phyloP scores from a whole-genome alignment of 1,140 invertebrate genomes.

The Drosophila sucinea region DNA sequence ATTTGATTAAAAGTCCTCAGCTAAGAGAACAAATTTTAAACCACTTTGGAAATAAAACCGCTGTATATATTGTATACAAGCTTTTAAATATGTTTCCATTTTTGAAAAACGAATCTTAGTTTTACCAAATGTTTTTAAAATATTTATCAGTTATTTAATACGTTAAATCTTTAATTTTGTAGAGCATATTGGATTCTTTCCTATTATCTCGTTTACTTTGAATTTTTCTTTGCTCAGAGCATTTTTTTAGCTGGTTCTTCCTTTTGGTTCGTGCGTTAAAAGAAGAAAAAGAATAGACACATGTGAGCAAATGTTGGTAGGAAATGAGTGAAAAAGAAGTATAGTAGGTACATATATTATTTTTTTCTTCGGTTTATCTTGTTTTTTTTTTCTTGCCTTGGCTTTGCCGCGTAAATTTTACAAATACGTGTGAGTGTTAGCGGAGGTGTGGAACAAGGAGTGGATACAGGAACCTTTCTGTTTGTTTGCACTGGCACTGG shows the following conservation, averaged over 20 bases:
- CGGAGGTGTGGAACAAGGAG: conserved; percentile 6
- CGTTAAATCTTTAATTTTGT: not conserved
- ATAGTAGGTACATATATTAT: conserved; percentile 52
- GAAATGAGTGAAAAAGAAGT: conserved; percentile 55
- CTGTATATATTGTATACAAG: too few species aligned
- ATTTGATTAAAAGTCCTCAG: too few species aligned
- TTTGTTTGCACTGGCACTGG: conserved; percentile 40
- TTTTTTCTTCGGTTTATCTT: conserved; percentile 29
- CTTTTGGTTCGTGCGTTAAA: conserved; percentile 35
- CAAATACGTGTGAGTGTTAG: conserved; percentile 63
- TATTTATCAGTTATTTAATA: not conserved
- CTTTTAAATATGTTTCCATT: too few species aligned
- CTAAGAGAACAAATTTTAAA: too few species aligned
- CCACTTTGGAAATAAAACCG: too few species aligned
- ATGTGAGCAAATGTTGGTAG: conserved; percentile 51
- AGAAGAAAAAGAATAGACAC: conserved; percentile 52
- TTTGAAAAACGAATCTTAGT: too few species aligned
- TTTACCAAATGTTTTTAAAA: not conserved
- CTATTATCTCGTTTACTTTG: conserved; percentile 6
- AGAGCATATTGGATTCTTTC: conserved; percentile 6
- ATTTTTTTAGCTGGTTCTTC: conserved; percentile 5
- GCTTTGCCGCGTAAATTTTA: conserved; percentile 66
- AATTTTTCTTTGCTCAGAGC: conserved; percentile 25
- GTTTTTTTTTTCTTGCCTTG: conserved; percentile 1
- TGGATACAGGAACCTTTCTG: conserved; percentile 42